Evolutionary conservation across 2,113 vertebrate genomes (phyloP), one percentile per base, ranked within the genome.

Genomic region (Psephotus haematonotus): DNA sequence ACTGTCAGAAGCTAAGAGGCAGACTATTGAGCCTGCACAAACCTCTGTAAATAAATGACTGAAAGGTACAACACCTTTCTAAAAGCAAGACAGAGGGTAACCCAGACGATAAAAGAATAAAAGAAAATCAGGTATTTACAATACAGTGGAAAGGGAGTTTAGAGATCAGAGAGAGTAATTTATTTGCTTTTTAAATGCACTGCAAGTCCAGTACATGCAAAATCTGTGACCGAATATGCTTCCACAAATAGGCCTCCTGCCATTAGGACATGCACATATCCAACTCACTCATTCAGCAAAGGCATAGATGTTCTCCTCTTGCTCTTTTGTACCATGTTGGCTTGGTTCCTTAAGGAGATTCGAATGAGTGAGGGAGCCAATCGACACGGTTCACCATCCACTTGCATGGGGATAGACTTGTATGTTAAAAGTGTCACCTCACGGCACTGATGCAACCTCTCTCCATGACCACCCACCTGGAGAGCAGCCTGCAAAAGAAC

Each of bases 271-370:
- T 82, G 86, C 93, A 92, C 35, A 15, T 77, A 25, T 92, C 88
- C 57, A 88, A 98, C 98, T 98, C 97, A 98, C 98, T 98, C 98
- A 85, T 98, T 98, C 67, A 98, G 96, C 84, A 98, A 96, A 90
- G 98, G 98, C 98, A 98, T 98, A 17, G 98, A 98, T 0, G 98
- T 98, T 67, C 98, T 98, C 94, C 98, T 97, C 97, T 98, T 98
- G 98, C 98, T 98, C 71, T 98, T 98, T 97, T 98, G 98, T 33
- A 98, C 98, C 98, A 98, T 98, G 82, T 98, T 98, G 95, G 98
- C 98, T 91, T 98, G 98, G 86, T 98, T 98, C 93, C 98, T 97
- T 33, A 98, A 46, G 78, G 98, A 98, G 86, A 98, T 98, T 1
- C 97, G 97, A 69, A 98, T 98, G 89, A 98, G 97, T 0, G 98